phyloP scores from a whole-genome alignment of 2,797 vertebrate species.

The Pteropus rufus region DNA sequence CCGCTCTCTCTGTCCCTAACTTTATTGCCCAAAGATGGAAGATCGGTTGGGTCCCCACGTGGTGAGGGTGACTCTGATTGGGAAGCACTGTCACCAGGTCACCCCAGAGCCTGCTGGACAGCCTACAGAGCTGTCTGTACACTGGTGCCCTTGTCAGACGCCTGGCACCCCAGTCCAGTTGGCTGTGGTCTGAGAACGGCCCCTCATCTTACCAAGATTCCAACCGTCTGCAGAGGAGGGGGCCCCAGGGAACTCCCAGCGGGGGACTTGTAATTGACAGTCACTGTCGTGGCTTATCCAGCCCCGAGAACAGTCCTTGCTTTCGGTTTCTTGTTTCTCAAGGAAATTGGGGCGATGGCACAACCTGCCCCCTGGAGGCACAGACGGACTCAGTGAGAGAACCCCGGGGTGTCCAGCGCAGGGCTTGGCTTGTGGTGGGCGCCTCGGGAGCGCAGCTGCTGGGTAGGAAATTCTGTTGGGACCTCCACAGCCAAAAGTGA shows the following conservation, averaged over 20 bases:
- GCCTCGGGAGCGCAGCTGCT: too few relatives aligned
- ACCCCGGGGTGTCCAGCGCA: fast-evolving
- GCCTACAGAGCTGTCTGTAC: neutral
- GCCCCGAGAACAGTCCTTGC: neutral
- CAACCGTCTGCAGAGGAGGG: neutral
- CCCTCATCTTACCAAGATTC: neutral
- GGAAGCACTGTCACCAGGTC: neutral
- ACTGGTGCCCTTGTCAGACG: neutral
- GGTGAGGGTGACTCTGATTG: neutral
- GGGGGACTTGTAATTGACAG: too few relatives aligned
- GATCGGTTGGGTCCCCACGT: neutral
- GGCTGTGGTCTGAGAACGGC: neutral
- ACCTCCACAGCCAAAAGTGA: neutral
- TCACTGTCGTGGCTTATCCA: neutral
- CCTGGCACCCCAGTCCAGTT: fast-evolving
- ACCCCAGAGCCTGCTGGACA: neutral
- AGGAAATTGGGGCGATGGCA: fast-evolving
- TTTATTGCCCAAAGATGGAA: neutral
- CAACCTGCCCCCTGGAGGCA: neutral
- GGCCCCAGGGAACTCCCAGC: neutral
- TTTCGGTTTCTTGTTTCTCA: neutral
- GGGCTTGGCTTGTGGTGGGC: neutral
- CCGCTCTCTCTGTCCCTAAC: neutral
- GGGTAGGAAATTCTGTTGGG: neutral
- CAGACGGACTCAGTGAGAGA: neutral